Percentiles rank a stretch among this genome's conserved stretches.
phyloP scores from a whole-genome alignment of 2,888 invertebrate species.

The Peribatodes rhomboidaria region DNA sequence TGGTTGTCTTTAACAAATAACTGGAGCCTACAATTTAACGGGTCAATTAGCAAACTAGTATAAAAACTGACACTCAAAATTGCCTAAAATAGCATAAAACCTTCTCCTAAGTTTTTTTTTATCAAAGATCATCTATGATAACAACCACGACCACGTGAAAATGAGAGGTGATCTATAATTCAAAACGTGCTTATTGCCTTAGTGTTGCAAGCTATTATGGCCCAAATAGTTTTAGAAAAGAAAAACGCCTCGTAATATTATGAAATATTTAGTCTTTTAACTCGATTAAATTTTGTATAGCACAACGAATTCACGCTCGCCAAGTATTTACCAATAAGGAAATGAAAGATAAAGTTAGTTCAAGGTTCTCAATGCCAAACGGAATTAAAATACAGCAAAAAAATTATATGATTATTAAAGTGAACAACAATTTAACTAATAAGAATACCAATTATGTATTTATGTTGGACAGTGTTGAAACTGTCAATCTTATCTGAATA shows the following conservation, averaged over 20 bases:
- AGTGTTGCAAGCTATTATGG: constrained; percentile 11
- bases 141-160: constrained; percentile 5
- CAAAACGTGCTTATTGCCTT: constrained; percentile 4
- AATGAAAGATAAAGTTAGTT: constrained; percentile 72
- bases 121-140: no score
- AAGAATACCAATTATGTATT: constrained; percentile 20
- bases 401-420: constrained; percentile 46
- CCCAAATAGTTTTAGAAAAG: constrained; percentile 20
- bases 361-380: constrained; percentile 68
- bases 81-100: no score
- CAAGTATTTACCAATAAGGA: constrained; percentile 68
- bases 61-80: no score
- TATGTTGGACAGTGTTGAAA: constrained; percentile 47
- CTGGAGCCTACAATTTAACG: no score
- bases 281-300: constrained; percentile 36
- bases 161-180: background rate
- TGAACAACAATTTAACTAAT: constrained; percentile 47
- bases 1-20: no score
- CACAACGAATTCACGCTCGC: constrained; percentile 51
- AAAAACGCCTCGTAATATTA: constrained; percentile 18
- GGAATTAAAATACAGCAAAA: constrained; percentile 53
- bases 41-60: no score
- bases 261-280: constrained; percentile 33
- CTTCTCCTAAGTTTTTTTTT: no score
- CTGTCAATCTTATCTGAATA: constrained; percentile 52